Evolutionary conservation across 1,140 invertebrate genomes (phyloP).

Genomic region (Drosophila ercepeae): DNA sequence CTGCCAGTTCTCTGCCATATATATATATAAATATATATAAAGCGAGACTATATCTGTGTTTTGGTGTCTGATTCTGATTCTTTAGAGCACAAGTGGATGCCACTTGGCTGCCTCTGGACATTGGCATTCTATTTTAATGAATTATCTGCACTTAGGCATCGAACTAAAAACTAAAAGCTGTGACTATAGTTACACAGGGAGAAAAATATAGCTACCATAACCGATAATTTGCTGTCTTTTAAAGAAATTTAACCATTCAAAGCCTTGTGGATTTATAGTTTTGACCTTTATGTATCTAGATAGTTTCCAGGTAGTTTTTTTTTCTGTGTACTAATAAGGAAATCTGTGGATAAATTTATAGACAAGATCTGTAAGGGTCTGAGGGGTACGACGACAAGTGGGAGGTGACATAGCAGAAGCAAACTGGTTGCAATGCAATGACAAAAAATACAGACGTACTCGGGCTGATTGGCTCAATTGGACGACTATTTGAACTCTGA

Average conservation of each 20-base stretch:
- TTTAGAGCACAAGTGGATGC: conserved; percentile 44
- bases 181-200: conserved; percentile 21
- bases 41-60: conserved; percentile 33
- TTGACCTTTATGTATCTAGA: neutral
- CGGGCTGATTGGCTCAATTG: conserved; percentile 82
- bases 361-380: neutral
- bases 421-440: conserved; percentile 35
- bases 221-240: too few relatives aligned
- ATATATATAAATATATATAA: conserved; percentile 4
- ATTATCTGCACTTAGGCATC: conserved; percentile 76
- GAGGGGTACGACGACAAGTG: neutral
- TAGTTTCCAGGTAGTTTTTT: neutral
- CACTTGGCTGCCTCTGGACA: conserved; percentile 61
- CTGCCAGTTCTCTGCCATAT: conserved; percentile 12
- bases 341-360: neutral
- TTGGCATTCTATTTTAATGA: conserved; percentile 74
- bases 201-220: too few relatives aligned
- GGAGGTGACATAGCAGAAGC: conserved; percentile 15
- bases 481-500: conserved; percentile 83
- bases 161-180: conserved; percentile 54
- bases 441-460: conserved; percentile 38
- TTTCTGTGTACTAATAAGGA: neutral
- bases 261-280: neutral
- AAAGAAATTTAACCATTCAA: too few relatives aligned
- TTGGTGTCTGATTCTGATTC: conserved; percentile 25